phyloP scores from a whole-genome alignment of 2,888 invertebrate species.

The Cotesia congregata region DNA sequence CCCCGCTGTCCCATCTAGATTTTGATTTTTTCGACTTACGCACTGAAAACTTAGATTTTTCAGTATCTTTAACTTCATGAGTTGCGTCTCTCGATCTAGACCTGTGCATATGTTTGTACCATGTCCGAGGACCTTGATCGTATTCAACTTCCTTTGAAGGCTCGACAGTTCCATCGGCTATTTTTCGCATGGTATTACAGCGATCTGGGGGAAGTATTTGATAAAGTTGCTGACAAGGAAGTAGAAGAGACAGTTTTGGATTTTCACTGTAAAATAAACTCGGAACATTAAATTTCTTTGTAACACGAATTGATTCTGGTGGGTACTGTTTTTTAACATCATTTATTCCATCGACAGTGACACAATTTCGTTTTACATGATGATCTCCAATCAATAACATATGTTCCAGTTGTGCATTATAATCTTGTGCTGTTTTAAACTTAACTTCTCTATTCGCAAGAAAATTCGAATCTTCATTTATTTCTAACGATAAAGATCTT shows the following conservation, averaged over 20 bases:
- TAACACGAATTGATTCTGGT: conserved; percentile 62
- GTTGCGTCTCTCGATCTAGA: not conserved
- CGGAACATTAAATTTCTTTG: conserved; percentile 57
- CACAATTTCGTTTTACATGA: conserved; percentile 56
- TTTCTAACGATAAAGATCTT: not conserved
- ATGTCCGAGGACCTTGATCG: conserved; percentile 57
- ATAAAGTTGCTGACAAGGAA: conserved; percentile 57
- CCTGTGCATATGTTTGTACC: conserved; percentile 57
- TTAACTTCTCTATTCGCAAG: not conserved
- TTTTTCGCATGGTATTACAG: conserved; percentile 62
- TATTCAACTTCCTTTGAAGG: conserved; percentile 41
- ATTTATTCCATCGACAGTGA: conserved; percentile 56
- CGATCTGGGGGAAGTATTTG: conserved; percentile 58
- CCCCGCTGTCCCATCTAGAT: conserved; percentile 67
- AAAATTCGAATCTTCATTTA: conserved; percentile 6
- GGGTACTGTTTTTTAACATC: conserved; percentile 63
- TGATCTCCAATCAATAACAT: conserved; percentile 64
- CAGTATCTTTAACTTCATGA: not conserved
- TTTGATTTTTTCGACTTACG: conserved; percentile 48
- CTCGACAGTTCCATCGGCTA: conserved; percentile 57
- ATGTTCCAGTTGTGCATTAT: conserved; percentile 60
- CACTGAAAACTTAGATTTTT: conserved; percentile 34
- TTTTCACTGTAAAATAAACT: conserved; percentile 63
- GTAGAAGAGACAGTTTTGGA: conserved; percentile 60
- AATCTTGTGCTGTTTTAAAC: conserved; percentile 63